Evolutionary conservation across 2,888 invertebrate species (phyloP), one percentile per base, ranked within the genome.

Genomic region (Andricus curvator): DNA sequence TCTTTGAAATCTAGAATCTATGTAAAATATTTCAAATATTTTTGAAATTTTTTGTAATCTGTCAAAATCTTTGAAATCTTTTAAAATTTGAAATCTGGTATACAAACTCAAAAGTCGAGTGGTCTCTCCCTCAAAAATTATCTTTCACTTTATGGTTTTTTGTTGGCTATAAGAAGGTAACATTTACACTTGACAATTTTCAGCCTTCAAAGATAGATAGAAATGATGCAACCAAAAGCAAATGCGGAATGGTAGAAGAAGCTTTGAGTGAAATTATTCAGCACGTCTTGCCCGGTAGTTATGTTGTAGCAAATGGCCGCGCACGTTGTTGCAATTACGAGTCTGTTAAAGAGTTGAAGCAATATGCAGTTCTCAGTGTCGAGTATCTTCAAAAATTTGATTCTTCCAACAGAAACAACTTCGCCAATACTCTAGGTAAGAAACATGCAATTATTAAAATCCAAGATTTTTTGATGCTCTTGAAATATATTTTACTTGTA

Each of bases 381-480:
- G 93, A 94, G 84, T 91, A 91, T 60, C 87, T 94, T 44, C 93
- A 92, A 86, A 92, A 90, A 62, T 92, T 93, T 51, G 93, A 94
- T 85, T 88, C 89, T n/a, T 91, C 93, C 29, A 93, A 92, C n/a
- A 92, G 90, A 83, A 91, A 89, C 78, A 91, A 92, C 84, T 90
- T 93, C 64, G 87, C 93, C 4, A 88, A 89, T 70, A 93, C 93
- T 88, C 89, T 93, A 77, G 93, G 93, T 93, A 86, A 37, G 8
- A 37, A 37, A 37, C 37, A 37, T 8, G 37, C 9, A 9, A 37
- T 37, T 6, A 37, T 37, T 37, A 9, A 37, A 8, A 37, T 37
- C 8, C 8, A 37, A 8, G 37, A 37, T 8, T 37, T 37, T 37
- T 37, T 8, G 9, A 37, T 37, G 37, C 37, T 37, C 37, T 37